Conservation (phyloP, 2,113 vertebrate species). For the Alaudala cheleensis region DNA sequence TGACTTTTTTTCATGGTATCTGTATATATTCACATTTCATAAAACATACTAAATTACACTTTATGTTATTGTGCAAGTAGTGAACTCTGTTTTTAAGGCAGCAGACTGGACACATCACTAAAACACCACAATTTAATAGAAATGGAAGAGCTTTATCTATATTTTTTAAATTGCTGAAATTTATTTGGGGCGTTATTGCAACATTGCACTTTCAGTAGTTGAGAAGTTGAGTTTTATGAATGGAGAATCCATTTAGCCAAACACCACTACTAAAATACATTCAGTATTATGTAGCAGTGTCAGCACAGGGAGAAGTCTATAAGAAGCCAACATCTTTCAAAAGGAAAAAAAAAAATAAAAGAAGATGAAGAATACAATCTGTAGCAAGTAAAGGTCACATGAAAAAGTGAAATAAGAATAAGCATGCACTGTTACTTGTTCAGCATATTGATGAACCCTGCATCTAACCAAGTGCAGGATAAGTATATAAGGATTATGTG, state of each 20-base stretch:
- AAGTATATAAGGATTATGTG: fast-evolving
- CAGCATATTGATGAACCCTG: background rate
- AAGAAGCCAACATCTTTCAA: background rate
- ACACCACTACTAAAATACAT: background rate
- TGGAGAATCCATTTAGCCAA: background rate
- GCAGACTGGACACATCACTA: background rate
- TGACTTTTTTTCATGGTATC: background rate
- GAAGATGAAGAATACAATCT: background rate
- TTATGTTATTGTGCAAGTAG: background rate
- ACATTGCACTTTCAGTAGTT: background rate
- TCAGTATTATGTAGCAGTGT: background rate
- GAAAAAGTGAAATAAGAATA: background rate
- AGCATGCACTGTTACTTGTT: background rate
- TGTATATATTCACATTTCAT: background rate
- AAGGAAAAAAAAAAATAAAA: background rate
- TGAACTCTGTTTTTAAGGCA: background rate
- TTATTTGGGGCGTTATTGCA: background rate
- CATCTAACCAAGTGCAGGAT: background rate
- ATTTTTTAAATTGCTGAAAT: background rate
- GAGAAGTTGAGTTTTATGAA: background rate
- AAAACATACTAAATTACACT: background rate
- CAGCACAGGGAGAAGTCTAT: background rate
- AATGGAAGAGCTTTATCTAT: background rate
- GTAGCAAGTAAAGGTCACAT: background rate
- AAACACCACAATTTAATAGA: background rate